These are phyloP conservation scores for Drosophila paranaensis DNA, from an alignment of 2,888 invertebrate species.

Conservation along the genomic window DNA sequence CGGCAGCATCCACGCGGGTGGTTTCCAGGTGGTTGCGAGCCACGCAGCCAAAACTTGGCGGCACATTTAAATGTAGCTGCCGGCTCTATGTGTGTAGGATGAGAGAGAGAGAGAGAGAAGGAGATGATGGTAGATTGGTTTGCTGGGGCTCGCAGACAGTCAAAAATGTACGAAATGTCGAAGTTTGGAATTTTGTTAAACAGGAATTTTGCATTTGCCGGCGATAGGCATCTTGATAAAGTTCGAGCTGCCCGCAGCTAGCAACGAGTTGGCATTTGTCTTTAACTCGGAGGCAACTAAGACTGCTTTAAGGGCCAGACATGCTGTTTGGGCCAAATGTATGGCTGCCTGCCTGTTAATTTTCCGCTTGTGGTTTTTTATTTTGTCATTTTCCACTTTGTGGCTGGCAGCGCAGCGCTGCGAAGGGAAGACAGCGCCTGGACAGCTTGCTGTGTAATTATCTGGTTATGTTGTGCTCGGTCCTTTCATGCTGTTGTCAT, in stretches of 20 bases:
- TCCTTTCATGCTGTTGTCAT: constrained; percentile 52
- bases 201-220: constrained; percentile 81
- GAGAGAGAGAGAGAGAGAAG: not conserved
- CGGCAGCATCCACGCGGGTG: constrained; percentile 36
- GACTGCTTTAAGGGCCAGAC: constrained; percentile 36
- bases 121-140: constrained; percentile 22
- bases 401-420: constrained; percentile 48
- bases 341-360: constrained; percentile 74
- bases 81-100: constrained; percentile 39
- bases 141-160: constrained; percentile 69
- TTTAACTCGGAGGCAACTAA: constrained; percentile 16
- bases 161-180: constrained; percentile 71
- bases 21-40: constrained; percentile 42
- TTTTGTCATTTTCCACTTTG: constrained; percentile 82
- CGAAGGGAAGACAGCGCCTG: constrained; percentile 12
- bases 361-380: constrained; percentile 85
- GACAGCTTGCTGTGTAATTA: constrained; percentile 71
- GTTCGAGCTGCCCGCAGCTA: constrained; percentile 50
- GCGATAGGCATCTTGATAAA: constrained; percentile 82
- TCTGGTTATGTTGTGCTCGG: constrained; percentile 68
- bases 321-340: constrained; percentile 5
- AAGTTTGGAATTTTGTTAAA: constrained; percentile 68
- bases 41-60: constrained; percentile 63
- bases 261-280: constrained; percentile 16
- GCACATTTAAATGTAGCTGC: constrained; percentile 79